phyloP scores from a whole-genome alignment of 2,888 invertebrate species.

The Nymphalis c-album region DNA sequence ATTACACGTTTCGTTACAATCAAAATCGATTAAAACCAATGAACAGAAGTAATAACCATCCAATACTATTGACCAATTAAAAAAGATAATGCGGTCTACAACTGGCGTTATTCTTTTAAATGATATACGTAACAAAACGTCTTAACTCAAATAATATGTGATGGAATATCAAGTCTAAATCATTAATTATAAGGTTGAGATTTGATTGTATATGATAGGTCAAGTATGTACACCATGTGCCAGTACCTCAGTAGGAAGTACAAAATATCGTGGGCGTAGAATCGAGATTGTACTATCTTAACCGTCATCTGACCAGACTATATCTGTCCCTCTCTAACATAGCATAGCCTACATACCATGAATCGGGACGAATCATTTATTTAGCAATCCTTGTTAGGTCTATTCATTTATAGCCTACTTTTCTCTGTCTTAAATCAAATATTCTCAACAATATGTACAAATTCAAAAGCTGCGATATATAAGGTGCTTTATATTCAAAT shows the following conservation, averaged over 20 bases:
- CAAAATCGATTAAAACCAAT: conserved; percentile 14
- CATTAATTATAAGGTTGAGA: conserved; percentile 15
- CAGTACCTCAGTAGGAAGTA: conserved; percentile 49
- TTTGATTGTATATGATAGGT: conserved; percentile 24
- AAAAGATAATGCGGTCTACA: conserved; percentile 23
- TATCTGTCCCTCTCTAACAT: conserved; percentile 43
- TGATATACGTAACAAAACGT: conserved; percentile 7
- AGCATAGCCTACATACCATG: conserved; percentile 44
- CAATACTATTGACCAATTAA: conserved; percentile 32
- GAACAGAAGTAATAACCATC: conserved; percentile 15
- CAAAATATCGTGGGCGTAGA: conserved; percentile 56
- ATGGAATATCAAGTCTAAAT: conserved; percentile 12
- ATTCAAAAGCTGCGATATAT: not conserved
- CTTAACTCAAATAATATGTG: conserved; percentile 3
- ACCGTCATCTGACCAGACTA: conserved; percentile 50
- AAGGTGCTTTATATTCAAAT: no score
- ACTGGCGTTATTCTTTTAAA: conserved; percentile 32
- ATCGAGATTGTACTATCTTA: conserved; percentile 56
- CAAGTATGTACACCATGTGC: conserved; percentile 15
- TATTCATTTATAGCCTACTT: conserved; percentile 14
- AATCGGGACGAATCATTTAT: conserved; percentile 38
- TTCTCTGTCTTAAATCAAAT: conserved; percentile 1
- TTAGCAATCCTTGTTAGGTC: conserved; percentile 25
- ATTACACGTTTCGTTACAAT: conserved; percentile 3
- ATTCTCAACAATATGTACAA: not conserved